Evolutionary conservation across 2,888 invertebrate genomes (phyloP).

Genomic region (Agonopterix subpropinquella): DNA sequence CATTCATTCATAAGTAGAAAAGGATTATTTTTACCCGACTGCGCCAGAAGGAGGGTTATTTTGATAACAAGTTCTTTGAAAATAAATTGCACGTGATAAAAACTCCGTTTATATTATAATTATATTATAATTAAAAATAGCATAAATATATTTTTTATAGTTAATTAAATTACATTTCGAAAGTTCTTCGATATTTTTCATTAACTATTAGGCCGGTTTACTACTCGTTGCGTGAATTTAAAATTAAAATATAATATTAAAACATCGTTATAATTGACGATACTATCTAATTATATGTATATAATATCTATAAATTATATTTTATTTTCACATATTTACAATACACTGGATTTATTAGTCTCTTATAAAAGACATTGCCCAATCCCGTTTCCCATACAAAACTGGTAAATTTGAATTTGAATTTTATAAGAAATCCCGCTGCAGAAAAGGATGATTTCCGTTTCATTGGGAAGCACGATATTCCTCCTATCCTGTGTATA

Average conservation of each 20-base stretch:
- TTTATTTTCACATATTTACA: too few species aligned
- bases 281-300: neutral
- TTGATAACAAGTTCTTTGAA: neutral
- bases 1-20: too few species aligned
- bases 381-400: too few species aligned
- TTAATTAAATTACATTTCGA: slow-evolving; percentile 18
- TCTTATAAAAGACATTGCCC: too few species aligned
- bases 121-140: neutral
- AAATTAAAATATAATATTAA: slow-evolving; percentile 5
- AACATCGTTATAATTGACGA: neutral
- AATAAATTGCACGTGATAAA: neutral
- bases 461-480: too few species aligned
- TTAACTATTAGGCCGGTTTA: slow-evolving; percentile 71
- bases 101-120: neutral
- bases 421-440: too few species aligned
- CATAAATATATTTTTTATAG: neutral
- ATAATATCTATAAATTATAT: neutral
- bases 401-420: too few species aligned
- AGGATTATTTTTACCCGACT: neutral
- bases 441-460: too few species aligned
- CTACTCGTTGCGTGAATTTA: slow-evolving; percentile 58
- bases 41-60: neutral
- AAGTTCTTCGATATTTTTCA: slow-evolving; percentile 29
- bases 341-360: too few species aligned
- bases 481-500: too few species aligned